Evolutionary conservation across 1,140 invertebrate genomes (phyloP).

Genomic region (Apis florea): DNA sequence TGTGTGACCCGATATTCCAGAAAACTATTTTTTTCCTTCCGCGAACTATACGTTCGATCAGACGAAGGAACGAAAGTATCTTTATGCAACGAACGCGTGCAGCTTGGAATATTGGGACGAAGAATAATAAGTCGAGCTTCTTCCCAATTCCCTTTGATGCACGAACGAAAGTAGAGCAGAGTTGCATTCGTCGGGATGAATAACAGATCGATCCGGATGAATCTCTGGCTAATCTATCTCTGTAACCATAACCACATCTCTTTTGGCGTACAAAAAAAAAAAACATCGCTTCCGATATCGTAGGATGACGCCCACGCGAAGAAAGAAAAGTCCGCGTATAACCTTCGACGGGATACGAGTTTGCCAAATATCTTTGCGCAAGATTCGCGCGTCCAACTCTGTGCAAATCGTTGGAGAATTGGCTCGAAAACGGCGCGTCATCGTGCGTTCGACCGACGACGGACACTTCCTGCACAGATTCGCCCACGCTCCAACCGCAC

Average conservation of each 20-base stretch:
- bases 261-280: no score
- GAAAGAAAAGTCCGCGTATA: neutral
- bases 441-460: neutral
- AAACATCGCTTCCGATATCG: neutral
- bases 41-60: no score
- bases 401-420: neutral
- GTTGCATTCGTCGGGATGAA: no score
- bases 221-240: no score
- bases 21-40: no score
- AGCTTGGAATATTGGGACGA: neutral
- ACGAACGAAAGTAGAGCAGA: neutral
- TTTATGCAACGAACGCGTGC: neutral
- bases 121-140: neutral
- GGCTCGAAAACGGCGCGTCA: neutral
- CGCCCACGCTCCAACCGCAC: neutral
- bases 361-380: slow-evolving; percentile 40
- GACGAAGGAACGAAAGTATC: no score
- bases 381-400: neutral
- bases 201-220: no score
- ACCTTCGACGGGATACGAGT: neutral
- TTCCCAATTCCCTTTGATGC: neutral
- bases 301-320: neutral
- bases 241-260: no score
- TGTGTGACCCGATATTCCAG: no score
- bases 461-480: neutral